Conservation (phyloP, 2,888 invertebrate genomes). For the Cheilosia grossa region DNA sequence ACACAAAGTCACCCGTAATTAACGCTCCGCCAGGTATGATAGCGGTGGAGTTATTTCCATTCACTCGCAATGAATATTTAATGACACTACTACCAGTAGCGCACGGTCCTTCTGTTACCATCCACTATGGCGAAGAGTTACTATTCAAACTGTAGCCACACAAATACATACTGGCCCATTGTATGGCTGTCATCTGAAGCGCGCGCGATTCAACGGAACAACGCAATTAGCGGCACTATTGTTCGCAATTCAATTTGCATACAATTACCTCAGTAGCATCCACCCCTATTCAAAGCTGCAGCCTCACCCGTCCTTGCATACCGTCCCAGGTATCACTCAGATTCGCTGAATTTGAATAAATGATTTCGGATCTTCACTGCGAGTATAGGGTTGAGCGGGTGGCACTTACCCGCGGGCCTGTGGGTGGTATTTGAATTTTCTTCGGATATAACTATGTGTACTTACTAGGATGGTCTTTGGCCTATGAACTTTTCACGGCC, state of each 20-base stretch:
- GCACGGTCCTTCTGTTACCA: constrained; percentile 13
- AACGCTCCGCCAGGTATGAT: constrained; percentile 72
- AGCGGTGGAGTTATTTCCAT: constrained; percentile 66
- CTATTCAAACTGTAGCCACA: constrained; percentile 73
- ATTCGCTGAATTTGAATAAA: constrained; percentile 69
- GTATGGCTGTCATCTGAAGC: constrained; percentile 64
- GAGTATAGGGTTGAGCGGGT: constrained; percentile 13
- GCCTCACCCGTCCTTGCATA: background rate
- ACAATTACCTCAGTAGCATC: constrained; percentile 69
- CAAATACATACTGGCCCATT: constrained; percentile 70
- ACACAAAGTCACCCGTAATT: constrained; percentile 69
- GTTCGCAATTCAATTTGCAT: constrained; percentile 75
- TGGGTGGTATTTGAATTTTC: constrained; percentile 26
- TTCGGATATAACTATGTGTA: background rate
- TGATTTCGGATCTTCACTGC: constrained; percentile 54
- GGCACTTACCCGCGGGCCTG: constrained; percentile 12
- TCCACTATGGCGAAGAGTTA: constrained; percentile 26
- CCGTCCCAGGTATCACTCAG: constrained; percentile 47
- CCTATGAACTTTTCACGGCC: too few species aligned
- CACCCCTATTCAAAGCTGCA: constrained; percentile 42
- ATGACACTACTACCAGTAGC: constrained; percentile 64
- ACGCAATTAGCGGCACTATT: constrained; percentile 74
- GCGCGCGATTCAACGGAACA: constrained; percentile 70
- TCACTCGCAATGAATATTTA: constrained; percentile 64
- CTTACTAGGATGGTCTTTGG: too few species aligned